Conservation (phyloP, 2,113 vertebrate species). For the Shinisaurus crocodilurus region DNA sequence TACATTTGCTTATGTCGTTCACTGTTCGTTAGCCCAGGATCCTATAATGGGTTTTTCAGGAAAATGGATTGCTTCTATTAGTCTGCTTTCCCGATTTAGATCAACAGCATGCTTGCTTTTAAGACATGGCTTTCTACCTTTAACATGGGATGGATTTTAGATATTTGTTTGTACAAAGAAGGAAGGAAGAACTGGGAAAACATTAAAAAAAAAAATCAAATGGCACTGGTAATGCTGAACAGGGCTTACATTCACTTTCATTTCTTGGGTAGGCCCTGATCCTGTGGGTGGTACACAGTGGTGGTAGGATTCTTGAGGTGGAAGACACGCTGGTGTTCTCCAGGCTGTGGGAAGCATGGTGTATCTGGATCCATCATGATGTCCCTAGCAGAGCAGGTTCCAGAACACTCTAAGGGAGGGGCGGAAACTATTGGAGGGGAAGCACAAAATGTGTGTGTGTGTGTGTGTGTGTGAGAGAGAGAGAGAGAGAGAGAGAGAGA, state of each 20-base stretch:
- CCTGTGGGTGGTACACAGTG: background rate
- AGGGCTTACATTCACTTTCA: background rate
- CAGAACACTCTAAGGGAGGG: background rate
- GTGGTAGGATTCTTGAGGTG: background rate
- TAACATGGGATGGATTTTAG: background rate
- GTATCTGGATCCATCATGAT: background rate
- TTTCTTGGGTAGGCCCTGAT: background rate
- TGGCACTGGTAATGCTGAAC: background rate
- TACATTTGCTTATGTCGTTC: background rate
- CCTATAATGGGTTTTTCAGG: background rate
- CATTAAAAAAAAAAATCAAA: background rate
- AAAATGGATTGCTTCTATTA: background rate
- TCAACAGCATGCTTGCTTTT: background rate
- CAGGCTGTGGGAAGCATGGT: background rate
- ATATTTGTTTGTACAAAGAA: background rate
- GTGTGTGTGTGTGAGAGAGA: no score
- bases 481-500: no score
- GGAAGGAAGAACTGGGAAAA: background rate
- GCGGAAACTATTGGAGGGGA: no score
- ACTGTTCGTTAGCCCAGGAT: background rate
- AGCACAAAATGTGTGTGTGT: no score
- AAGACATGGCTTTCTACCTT: background rate
- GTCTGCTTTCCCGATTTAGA: background rate
- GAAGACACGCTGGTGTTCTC: background rate
- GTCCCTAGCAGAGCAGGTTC: background rate